These are phyloP conservation scores for Zapus hudsonius DNA, from an alignment of 2,113 vertebrate genomes.

Conservation along the genomic window DNA sequence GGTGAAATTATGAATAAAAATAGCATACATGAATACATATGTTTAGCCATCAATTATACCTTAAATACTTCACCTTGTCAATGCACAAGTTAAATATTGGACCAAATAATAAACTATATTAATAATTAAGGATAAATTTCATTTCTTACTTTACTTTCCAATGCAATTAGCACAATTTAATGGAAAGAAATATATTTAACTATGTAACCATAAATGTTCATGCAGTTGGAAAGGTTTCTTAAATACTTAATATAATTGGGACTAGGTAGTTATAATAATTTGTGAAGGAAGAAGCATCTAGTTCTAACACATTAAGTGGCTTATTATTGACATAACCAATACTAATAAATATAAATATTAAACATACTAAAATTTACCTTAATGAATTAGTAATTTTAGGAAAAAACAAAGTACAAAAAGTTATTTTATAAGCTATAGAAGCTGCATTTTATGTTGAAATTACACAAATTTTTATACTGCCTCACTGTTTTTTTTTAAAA, in stretches of 20 bases:
- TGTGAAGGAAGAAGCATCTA: not conserved
- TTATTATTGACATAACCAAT: not conserved
- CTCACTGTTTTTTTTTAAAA: not conserved
- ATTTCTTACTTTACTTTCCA: not conserved
- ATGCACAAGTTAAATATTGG: not conserved
- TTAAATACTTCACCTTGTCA: not conserved
- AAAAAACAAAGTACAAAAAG: not conserved
- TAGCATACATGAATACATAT: accelerated
- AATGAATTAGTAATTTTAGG: not conserved
- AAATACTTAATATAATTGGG: not conserved
- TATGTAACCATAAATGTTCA: not conserved
- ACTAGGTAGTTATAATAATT: not conserved
- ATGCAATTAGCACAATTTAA: not conserved
- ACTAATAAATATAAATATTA: not conserved
- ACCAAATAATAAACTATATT: not conserved
- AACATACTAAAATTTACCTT: not conserved
- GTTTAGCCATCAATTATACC: not conserved
- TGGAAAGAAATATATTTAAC: not conserved
- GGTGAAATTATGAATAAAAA: not conserved
- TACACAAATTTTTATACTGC: not conserved
- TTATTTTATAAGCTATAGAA: not conserved
- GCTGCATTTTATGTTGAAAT: not conserved
- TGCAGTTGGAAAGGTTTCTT: not conserved
- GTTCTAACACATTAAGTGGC: not conserved
- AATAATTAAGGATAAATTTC: not conserved